Evolutionary conservation across 2,113 vertebrate genomes (phyloP).

Genomic region (Myiagra hebetior): DNA sequence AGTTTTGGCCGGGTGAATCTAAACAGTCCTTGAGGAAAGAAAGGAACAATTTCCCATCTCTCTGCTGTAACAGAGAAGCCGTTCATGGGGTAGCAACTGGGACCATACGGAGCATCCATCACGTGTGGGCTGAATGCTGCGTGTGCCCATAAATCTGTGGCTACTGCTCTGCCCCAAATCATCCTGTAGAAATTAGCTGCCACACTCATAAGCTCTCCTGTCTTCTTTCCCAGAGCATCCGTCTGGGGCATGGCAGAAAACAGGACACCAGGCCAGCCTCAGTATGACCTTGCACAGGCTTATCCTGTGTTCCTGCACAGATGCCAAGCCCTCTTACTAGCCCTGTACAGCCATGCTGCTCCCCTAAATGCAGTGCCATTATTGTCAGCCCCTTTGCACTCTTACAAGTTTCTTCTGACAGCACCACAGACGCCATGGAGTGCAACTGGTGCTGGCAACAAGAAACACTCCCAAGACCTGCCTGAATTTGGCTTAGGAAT

Average conservation of each 20-base stretch:
- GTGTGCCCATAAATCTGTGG: background rate
- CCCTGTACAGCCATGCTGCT: background rate
- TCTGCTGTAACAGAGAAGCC: background rate
- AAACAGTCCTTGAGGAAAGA: background rate
- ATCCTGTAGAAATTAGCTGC: background rate
- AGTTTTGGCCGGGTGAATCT: background rate
- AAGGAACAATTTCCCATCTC: background rate
- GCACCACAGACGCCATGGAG: background rate
- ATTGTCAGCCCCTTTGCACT: background rate
- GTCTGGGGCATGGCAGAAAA: background rate
- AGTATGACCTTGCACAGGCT: background rate
- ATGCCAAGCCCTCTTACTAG: background rate
- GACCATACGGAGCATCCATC: accelerated
- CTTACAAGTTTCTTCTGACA: background rate
- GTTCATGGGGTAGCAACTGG: background rate
- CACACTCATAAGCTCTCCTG: accelerated
- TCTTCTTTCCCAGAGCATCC: background rate
- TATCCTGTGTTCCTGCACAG: background rate
- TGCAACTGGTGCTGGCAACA: background rate
- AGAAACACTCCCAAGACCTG: background rate
- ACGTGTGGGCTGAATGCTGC: accelerated
- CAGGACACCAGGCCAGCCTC: background rate
- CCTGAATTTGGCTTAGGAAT: background rate
- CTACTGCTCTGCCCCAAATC: background rate
- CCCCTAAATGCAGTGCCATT: background rate